These are phyloP conservation scores for Drosophila teissieri DNA, from an alignment of 1,140 invertebrate species.

Conservation along the genomic window DNA sequence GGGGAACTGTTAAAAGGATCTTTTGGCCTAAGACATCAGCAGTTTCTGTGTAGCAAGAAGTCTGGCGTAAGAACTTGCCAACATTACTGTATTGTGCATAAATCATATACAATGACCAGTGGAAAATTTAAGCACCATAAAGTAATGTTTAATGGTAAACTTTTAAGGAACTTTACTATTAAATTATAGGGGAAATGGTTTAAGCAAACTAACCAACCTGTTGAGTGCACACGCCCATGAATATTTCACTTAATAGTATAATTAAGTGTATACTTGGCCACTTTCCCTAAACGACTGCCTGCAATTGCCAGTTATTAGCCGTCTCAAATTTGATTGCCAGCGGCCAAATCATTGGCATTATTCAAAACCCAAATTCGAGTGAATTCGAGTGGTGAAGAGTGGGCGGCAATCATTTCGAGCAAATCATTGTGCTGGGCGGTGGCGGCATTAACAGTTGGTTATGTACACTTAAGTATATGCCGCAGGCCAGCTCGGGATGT, in stretches of 20 bases:
- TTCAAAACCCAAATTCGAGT: slow-evolving; percentile 19
- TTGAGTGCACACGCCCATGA: slow-evolving; percentile 1
- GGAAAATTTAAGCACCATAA: too few relatives aligned
- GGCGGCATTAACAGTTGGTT: slow-evolving; percentile 67
- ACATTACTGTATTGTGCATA: too few relatives aligned
- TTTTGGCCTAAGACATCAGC: not conserved
- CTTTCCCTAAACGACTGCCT: slow-evolving; percentile 17
- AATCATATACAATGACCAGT: too few relatives aligned
- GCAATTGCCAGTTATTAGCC: slow-evolving; percentile 69
- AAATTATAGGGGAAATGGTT: too few relatives aligned
- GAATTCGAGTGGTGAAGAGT: not conserved
- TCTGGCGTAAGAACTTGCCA: not conserved
- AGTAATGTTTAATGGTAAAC: too few relatives aligned
- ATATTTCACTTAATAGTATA: not conserved
- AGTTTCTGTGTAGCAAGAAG: not conserved
- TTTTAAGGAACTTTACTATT: not conserved
- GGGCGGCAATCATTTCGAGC: slow-evolving; percentile 38
- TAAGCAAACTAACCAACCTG: not conserved
- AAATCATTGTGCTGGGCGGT: slow-evolving; percentile 64
- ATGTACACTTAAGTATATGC: slow-evolving; percentile 55
- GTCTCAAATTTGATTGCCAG: slow-evolving; percentile 34
- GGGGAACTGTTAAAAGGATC: not conserved
- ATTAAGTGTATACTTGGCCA: slow-evolving; percentile 1
- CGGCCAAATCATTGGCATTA: slow-evolving; percentile 66
- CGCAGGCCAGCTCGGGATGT: slow-evolving; percentile 44